phyloP scores from a whole-genome alignment of 2,113 vertebrate species.

The Piliocolobus tephrosceles region DNA sequence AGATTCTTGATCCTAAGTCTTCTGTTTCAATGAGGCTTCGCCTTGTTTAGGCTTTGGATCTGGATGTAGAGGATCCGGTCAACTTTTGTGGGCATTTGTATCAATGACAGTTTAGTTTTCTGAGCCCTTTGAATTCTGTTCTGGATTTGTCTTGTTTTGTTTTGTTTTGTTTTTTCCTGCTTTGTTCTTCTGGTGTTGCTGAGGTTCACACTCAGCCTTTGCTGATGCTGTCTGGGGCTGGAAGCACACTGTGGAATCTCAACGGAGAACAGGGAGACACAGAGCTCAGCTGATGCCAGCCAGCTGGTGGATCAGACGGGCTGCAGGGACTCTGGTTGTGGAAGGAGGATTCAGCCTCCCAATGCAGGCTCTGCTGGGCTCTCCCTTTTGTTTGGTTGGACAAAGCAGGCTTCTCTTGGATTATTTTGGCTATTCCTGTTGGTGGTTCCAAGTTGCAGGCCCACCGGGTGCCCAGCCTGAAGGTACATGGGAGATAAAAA shows the following conservation, averaged over 20 bases:
- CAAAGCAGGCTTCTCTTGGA: background rate
- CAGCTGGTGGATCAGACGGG: background rate
- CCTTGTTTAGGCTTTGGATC: background rate
- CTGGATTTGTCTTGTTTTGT: too few relatives aligned
- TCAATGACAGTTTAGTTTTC: background rate
- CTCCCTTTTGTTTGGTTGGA: background rate
- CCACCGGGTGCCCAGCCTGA: background rate
- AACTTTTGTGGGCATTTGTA: background rate
- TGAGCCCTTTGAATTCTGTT: background rate
- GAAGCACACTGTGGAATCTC: background rate
- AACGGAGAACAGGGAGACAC: rapidly evolving
- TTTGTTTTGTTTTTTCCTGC: background rate
- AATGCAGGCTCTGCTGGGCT: background rate
- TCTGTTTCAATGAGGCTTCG: background rate
- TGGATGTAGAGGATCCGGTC: background rate
- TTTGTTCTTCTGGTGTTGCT: background rate
- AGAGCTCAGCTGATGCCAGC: background rate
- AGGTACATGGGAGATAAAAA: background rate
- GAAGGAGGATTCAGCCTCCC: too few relatives aligned
- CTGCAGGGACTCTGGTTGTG: background rate
- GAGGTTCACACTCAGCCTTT: background rate
- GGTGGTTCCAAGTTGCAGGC: background rate
- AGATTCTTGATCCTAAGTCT: background rate
- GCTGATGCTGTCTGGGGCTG: background rate
- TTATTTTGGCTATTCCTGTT: background rate